Evolutionary conservation across 2,888 invertebrate genomes (phyloP).

Genomic region (Priapulus caudatus): DNA sequence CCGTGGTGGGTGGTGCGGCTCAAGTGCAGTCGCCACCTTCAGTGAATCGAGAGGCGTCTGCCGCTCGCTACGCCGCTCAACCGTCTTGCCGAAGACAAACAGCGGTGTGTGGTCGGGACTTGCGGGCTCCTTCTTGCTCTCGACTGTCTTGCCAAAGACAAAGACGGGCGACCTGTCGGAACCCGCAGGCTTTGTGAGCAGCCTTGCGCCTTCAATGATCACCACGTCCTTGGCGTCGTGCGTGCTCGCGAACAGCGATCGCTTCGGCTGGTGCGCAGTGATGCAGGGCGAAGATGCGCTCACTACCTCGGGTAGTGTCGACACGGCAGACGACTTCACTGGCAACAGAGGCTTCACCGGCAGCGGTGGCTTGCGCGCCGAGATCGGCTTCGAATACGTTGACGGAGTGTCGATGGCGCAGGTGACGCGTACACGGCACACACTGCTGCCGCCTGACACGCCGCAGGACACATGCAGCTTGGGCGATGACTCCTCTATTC

Average conservation of each 20-base stretch:
- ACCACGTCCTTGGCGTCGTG: not conserved
- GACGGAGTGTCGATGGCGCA: not conserved
- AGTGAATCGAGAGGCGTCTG: too few relatives aligned
- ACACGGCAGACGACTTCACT: not conserved
- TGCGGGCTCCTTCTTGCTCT: not conserved
- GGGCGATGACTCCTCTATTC: not conserved
- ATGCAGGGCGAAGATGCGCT: too few relatives aligned
- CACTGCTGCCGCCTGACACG: not conserved
- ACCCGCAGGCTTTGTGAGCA: not conserved
- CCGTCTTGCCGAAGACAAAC: not conserved
- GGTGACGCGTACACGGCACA: not conserved
- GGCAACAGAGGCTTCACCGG: not conserved
- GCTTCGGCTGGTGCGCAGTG: too few relatives aligned
- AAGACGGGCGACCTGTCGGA: not conserved
- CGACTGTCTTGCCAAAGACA: not conserved
- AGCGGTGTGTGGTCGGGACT: not conserved
- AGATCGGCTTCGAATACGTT: not conserved
- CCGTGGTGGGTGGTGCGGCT: not conserved
- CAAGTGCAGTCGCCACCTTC: not conserved
- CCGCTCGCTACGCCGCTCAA: not conserved
- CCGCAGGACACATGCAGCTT: not conserved
- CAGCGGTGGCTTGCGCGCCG: not conserved
- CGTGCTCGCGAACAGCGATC: not conserved
- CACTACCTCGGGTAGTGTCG: too few relatives aligned
- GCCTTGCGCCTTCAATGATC: not conserved